Evolutionary conservation across 2,113 vertebrate species (phyloP).

Genomic region (Ailurus styani): DNA sequence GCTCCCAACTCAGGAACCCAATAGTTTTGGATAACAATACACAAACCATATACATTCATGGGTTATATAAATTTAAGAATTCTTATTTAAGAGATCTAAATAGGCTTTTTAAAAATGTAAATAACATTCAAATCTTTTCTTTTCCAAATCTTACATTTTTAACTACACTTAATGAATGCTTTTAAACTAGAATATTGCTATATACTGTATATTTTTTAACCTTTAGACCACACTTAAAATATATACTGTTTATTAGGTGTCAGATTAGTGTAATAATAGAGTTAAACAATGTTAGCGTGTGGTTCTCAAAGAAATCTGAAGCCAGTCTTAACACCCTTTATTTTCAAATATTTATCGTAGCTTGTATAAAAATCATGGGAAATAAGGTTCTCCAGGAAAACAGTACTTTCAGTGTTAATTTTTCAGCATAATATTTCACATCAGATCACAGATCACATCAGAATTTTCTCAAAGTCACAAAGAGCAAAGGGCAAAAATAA

Average conservation of each 20-base stretch:
- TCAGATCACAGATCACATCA: neutral
- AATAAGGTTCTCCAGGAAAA: slow-evolving; percentile 33
- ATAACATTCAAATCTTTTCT: neutral
- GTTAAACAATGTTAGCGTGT: neutral
- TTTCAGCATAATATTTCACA: slow-evolving; percentile 35
- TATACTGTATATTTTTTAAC: neutral
- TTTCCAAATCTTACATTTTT: slow-evolving; percentile 5
- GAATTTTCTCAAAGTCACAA: neutral
- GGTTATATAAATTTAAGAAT: slow-evolving; percentile 29
- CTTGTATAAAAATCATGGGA: neutral
- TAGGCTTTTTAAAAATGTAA: neutral
- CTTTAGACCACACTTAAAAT: neutral
- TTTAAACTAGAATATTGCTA: slow-evolving; percentile 25
- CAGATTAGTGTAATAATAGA: neutral
- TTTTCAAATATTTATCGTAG: neutral
- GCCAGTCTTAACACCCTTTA: neutral
- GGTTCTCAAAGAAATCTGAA: neutral
- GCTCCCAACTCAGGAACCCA: neutral
- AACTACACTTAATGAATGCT: neutral
- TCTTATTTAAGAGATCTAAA: neutral
- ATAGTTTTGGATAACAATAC: neutral
- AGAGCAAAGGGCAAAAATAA: neutral
- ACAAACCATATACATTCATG: neutral
- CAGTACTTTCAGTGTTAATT: neutral
- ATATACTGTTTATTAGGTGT: neutral